Evolutionary conservation across 2,797 vertebrate genomes (phyloP), one percentile per base, ranked within the genome.

Genomic region (Luscinia luscinia): DNA sequence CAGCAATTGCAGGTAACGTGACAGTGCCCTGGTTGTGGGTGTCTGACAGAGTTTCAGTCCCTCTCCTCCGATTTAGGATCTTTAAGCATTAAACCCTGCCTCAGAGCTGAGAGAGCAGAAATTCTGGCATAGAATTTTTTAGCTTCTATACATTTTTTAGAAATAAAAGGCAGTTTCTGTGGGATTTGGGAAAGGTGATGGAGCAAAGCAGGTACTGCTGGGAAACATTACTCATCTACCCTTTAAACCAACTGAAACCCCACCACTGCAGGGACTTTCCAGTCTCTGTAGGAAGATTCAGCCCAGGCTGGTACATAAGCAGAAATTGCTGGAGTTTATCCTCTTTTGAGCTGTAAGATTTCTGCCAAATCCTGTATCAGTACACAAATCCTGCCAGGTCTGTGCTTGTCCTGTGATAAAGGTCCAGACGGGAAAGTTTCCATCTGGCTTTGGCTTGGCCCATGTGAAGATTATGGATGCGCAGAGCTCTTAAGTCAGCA

Each of bases 321-420:
- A 90, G 85, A 94, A 90, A 88, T 13, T 27, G 52, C 57, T 8
- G 22, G 62, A 69, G 77, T 72, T 93, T 73, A 58, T 86, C 66
- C 48, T 59, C 43, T 73, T 85, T 52, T 64, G 58, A 87, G 58
- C 49, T 43, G 2, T 45, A 58, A 74, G 49, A 27, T 69, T 92
- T 69, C 77, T 89, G 80, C 80, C 86, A 94, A 89, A 66, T 48
- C 43, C 3, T 13, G 21, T 51, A 86, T 88, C 75, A 23, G 76
- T 54, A 36, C 76, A 84, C 59, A 93, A 64, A 92, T 14, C 28
- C 32, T 3, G 1, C 95, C 90, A 95, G 92, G 96, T 90, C 93
- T 96, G 80, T 94, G 92, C 95, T 94, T 96, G 96, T 63, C 77
- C 67, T 34, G 38, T 2, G 14, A 66, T 4, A 52, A 82, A 95